Evolutionary conservation across 2,113 vertebrate species (phyloP).

Genomic region (Turnix velox): DNA sequence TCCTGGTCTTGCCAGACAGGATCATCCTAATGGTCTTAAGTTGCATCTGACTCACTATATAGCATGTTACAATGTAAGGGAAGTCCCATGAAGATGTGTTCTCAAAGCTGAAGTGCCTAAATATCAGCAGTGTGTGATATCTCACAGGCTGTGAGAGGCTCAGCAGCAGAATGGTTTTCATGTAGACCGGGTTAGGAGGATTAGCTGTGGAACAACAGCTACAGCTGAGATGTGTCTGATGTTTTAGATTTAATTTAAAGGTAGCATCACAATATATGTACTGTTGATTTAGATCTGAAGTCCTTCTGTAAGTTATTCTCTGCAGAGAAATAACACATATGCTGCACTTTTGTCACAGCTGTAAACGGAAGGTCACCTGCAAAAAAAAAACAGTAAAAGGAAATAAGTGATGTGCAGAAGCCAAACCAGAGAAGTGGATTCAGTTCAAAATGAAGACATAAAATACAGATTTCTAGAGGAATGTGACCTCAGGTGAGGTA

Average conservation of each 20-base stretch:
- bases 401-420: not conserved
- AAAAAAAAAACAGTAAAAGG: not conserved
- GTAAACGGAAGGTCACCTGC: not conserved
- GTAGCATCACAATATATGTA: not conserved
- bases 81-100: not conserved
- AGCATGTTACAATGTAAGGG: not conserved
- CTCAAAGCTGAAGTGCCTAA: not conserved
- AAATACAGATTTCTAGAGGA: not conserved
- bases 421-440: not conserved
- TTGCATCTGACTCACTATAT: not conserved
- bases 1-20: not conserved
- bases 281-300: not conserved
- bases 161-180: not conserved
- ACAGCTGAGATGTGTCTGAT: not conserved
- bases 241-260: not conserved
- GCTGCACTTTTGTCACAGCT: not conserved
- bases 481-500: not conserved
- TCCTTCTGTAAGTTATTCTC: not conserved
- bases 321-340: not conserved
- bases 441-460: constrained; percentile 11
- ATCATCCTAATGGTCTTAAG: not conserved
- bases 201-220: not conserved
- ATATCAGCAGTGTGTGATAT: not conserved
- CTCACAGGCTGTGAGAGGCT: not conserved
- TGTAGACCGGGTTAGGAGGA: not conserved